Evolutionary conservation across 2,888 invertebrate genomes (phyloP).

Genomic region (Pecten maximus): DNA sequence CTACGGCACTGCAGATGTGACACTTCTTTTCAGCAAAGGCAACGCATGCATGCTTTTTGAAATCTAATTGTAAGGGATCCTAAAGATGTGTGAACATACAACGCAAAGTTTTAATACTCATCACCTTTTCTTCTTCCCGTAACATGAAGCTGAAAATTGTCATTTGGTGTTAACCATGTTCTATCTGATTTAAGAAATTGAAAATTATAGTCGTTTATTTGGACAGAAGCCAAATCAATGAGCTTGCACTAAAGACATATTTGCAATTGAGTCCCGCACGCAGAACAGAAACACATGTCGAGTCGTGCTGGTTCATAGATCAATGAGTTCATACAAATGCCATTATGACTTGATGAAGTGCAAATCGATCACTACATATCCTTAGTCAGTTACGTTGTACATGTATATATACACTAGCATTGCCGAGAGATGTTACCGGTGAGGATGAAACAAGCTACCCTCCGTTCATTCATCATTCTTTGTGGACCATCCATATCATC

Average conservation of each 20-base stretch:
- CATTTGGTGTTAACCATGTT: neutral
- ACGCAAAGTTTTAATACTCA: too few species aligned
- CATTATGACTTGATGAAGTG: neutral
- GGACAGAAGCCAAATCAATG: neutral
- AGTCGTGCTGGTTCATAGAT: neutral
- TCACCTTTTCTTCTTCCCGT: neutral
- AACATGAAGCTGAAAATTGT: neutral
- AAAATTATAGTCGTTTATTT: neutral
- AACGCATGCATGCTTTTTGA: too few species aligned
- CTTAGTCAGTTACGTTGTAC: neutral
- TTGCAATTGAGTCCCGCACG: neutral
- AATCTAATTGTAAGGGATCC: too few species aligned
- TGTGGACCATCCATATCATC: neutral
- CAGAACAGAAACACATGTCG: neutral
- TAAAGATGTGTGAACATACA: too few species aligned
- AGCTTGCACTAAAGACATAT: neutral
- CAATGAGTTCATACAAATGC: neutral
- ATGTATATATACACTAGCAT: neutral
- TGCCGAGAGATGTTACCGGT: neutral
- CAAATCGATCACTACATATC: neutral
- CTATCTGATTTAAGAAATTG: neutral
- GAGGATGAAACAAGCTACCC: neutral
- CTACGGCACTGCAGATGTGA: too few species aligned
- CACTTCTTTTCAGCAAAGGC: too few species aligned
- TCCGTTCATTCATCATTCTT: neutral